Conservation (phyloP, 1,140 invertebrate genomes). For the Aphis craccivora region DNA sequence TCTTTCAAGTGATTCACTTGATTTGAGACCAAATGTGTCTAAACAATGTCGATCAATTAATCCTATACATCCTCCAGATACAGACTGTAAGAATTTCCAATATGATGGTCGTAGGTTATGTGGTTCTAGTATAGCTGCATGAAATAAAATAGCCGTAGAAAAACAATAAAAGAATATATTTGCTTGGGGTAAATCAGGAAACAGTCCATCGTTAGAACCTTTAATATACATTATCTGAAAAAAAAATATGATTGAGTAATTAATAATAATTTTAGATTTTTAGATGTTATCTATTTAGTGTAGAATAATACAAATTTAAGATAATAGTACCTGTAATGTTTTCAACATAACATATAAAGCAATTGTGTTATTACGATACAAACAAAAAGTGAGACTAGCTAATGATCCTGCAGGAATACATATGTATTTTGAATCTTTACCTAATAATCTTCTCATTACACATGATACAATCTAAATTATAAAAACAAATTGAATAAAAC, state of each 20-base stretch:
- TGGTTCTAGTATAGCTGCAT: conserved; percentile 81
- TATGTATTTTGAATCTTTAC: conserved; percentile 69
- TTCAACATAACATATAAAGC: conserved; percentile 79
- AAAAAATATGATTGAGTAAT: conserved; percentile 56
- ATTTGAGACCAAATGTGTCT: conserved; percentile 69
- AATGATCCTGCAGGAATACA: conserved; percentile 73
- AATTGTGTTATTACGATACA: conserved; percentile 74
- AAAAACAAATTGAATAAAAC: conserved; percentile 22
- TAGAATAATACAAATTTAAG: not conserved
- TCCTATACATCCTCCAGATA: conserved; percentile 76
- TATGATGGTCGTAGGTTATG: conserved; percentile 81
- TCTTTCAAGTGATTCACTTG: conserved; percentile 64
- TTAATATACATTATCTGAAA: conserved; percentile 71
- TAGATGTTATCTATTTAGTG: not conserved
- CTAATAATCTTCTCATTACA: conserved; percentile 67
- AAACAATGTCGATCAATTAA: conserved; percentile 68
- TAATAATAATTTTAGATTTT: too few species aligned
- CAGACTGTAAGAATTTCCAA: conserved; percentile 79
- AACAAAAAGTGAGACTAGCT: conserved; percentile 70
- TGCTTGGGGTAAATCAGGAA: conserved; percentile 72
- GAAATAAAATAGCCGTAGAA: conserved; percentile 81
- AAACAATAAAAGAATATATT: conserved; percentile 77
- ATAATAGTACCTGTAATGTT: conserved; percentile 69
- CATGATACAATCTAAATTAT: conserved; percentile 70
- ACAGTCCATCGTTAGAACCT: conserved; percentile 67